Evolutionary conservation across 1,140 invertebrate species (phyloP), one percentile per base, ranked within the genome.

Genomic region (Phocides pigmalion): DNA sequence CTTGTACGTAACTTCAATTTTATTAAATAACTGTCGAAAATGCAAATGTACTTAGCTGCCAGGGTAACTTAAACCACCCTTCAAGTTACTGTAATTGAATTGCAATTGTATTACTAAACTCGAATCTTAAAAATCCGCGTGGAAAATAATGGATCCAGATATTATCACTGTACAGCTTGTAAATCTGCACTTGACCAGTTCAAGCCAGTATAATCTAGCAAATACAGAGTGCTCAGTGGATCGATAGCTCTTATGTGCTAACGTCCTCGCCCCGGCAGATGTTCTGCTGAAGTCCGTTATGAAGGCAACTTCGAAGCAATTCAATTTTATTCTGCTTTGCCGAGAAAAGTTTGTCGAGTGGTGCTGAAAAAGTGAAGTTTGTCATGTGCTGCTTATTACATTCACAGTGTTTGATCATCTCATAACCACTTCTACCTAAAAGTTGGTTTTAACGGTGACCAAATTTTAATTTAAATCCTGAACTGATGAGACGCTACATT

Each of bases 241-340:
- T 14, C 35, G 35, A 39, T 39, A 14, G 35, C 35, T 39, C 35
- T 39, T 39, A 39, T 39, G 35, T 14, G 35, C 35, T 39, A 39
- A 39, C 12, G 35, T 39, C 35, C 35, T 39, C 35, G 35, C 35
- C 14, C 32, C 35, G 12, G 12, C 35, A 39, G 35, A 39, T 39
- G 35, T 39, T 39, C 35, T 14, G 35, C 35, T 39, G 35, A 39
- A 39, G 35, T 39, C 35, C 35, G 35, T 14, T 39, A 39, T 39
- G 35, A 12, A 39, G 35, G n/a, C 35, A 39, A 39, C 35, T 39
- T 39, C 14, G 35, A 12, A 35, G 32, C 32, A 11, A 39, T 39
- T 39, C 35, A 39, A 39, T 39, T 39, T 39, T 39, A 39, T 39
- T 39, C 35, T 39, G 35, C 35, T 39, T 39, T 14, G 35, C 35